These are phyloP conservation scores for Rhagoletis zephyria DNA, from an alignment of 1,140 invertebrate species.

Conservation along the genomic window DNA sequence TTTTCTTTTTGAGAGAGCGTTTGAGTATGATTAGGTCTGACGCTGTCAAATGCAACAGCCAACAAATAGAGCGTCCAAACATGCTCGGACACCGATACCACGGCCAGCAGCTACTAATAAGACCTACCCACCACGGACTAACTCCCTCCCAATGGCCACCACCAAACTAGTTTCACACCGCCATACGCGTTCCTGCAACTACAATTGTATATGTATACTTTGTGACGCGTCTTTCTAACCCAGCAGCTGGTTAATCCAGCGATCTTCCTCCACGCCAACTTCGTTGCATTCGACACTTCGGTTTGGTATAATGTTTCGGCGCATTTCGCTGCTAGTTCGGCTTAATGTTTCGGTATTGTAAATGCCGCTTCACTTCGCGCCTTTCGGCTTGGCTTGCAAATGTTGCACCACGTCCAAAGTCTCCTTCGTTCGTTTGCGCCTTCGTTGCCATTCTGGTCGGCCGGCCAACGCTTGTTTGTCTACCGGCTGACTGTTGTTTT, in stretches of 20 bases:
- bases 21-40: background rate
- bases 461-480: background rate
- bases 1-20: background rate
- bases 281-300: slow-evolving; percentile 20
- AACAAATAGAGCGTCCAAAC: background rate
- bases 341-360: slow-evolving; percentile 3
- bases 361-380: background rate
- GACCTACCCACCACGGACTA: background rate
- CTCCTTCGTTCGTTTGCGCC: background rate
- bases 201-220: too few relatives aligned
- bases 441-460: background rate
- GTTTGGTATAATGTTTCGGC: slow-evolving; percentile 5
- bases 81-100: background rate
- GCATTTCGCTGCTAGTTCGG: background rate
- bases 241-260: too few relatives aligned
- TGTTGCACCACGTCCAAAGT: background rate
- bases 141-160: background rate
- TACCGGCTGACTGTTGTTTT: slow-evolving; percentile 18
- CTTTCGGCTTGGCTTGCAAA: background rate
- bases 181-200: too few relatives aligned
- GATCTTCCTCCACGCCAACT: background rate
- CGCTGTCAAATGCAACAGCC: background rate
- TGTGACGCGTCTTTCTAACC: too few relatives aligned
- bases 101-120: background rate
- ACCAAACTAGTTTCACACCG: background rate